Evolutionary conservation across 2,888 invertebrate species (phyloP).

Genomic region (Cyrtodaria siliqua): DNA sequence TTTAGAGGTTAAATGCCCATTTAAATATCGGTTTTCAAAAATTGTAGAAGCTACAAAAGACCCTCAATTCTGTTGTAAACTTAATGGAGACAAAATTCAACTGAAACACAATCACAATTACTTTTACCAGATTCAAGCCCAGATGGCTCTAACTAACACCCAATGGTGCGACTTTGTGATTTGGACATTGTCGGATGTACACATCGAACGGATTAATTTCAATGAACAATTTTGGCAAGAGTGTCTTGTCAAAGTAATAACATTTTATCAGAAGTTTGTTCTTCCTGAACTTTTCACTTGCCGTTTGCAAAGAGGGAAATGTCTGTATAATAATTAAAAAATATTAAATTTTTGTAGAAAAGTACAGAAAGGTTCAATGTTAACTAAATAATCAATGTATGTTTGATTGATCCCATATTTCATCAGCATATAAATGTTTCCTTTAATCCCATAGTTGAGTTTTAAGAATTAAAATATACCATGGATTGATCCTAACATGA

Average conservation of each 20-base stretch:
- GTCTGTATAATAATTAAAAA: not conserved
- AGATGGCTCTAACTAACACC: slow-evolving; percentile 24
- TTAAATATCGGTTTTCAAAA: slow-evolving; percentile 1
- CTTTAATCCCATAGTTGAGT: no score
- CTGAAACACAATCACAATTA: slow-evolving; percentile 37
- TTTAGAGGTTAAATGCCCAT: slow-evolving; percentile 51
- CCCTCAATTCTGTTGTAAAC: slow-evolving; percentile 23
- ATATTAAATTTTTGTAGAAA: no score
- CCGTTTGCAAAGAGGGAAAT: slow-evolving; percentile 21
- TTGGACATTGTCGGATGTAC: slow-evolving; percentile 27
- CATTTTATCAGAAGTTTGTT: slow-evolving; percentile 19
- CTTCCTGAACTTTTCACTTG: slow-evolving; percentile 35
- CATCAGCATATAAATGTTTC: no score
- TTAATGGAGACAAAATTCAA: not conserved
- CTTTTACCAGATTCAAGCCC: slow-evolving; percentile 39
- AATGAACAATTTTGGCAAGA: slow-evolving; percentile 29
- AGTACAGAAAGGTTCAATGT: no score
- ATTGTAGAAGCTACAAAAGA: not conserved
- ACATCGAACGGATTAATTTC: slow-evolving; percentile 38
- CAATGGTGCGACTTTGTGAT: slow-evolving; percentile 35
- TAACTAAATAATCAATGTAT: no score
- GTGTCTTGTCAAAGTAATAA: slow-evolving; percentile 14
- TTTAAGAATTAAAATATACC: no score
- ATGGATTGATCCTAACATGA: no score
- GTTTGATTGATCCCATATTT: no score